Base-by-base conservation (phyloP, 2,888 invertebrate species). In the Pseudoips prasinana region DNA sequence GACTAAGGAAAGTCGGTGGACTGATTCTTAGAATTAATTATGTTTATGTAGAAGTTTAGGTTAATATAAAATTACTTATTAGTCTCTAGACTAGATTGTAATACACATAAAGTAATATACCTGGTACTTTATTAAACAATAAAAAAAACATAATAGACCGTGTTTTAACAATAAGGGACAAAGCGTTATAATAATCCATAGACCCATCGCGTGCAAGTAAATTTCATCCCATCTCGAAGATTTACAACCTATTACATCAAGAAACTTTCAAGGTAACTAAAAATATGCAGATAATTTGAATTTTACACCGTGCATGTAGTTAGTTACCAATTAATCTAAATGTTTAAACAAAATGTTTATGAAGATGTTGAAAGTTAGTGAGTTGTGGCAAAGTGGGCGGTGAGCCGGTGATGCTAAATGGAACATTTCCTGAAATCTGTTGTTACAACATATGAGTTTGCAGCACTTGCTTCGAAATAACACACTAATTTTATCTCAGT, bases 361-460 rank as follows among this genome's bases (percentile, higher is more conserved):
- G 62, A 65, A 69, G 61, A 66, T 40, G 60, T 52, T 58, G 62
- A 64, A 49, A 60, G 50, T 57, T 56, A 50, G 50, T 52, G 52
- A 60, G 51, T 61, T 53, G 59, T 61, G 18, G 40, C 8, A 24
- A 41, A 51, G 56, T 58, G 60, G 62, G 64, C 51, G 70, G 59
- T 37, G 58, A 51, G 62, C 64, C 51, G 70, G 59, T 37, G 58
- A 51, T 53, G 55, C 46, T 68, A 71, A 75, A 73, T 73, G 65
- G 60, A 67, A 73, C 66, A 60, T 75, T 81, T 75, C 78, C 80
- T 73, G 64, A 74, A 77, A 73, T 74, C 69, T 67, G 69, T 71
- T 69, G 64, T 73, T 65, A 64, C 64, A 64, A 55, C 54, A 59
- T 50, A 44, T 35, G 48, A 65, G 63, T 69, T 70, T 70, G 70